Evolutionary conservation across 2,113 vertebrate genomes (phyloP), one percentile per base, ranked within the genome.

Genomic region (Pterocles gutturalis): DNA sequence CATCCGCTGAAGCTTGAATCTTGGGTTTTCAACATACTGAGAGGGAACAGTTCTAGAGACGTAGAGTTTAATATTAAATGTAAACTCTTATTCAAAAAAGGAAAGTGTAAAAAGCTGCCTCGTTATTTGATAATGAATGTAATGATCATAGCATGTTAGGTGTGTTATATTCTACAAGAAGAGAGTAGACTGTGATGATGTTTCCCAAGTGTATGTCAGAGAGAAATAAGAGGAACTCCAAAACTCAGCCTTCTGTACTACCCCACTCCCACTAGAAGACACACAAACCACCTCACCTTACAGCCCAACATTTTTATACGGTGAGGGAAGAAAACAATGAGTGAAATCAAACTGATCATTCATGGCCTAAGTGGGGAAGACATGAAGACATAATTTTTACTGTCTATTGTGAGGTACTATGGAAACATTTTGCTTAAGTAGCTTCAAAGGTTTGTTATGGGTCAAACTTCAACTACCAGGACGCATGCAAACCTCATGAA

Each of bases 221-320:
- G 20, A 33, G 6, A 61, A 78, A 33, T 12, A 73, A n/a, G 10
- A 60, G 21, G 20, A 83, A 18, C 36, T 54, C 46, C 16, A 72
- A 72, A 80, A 4, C 11, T 14, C 45, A 45, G 3, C 14, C 8
- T 79, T 72, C 11, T 83, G 8, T 5, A 16, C 34, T 88, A 55
- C 8, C 18, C 2, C 3, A 21, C 5, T 72, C 14, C 7, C 15
- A 17, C 9, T 34, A 54, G 43, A 55, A 79, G 75, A 41, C 9
- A 41, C n/a, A 46, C 4, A 49, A 54, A 3, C 0, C 3, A 46
- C 3, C 5, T 78, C 10, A 36, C 45, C n/a, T 64, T 62, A 28
- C 10, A 77, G 28, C 7, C 17, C 21, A 9, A 18, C 14, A 16
- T 70, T 80, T 66, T 86, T 11, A 11, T 67, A 29, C 6, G 20